Percentiles rank a stretch among this genome's conserved stretches.
phyloP scores from a whole-genome alignment of 1,140 invertebrate genomes.

The Gonioctena quinquepunctata region DNA sequence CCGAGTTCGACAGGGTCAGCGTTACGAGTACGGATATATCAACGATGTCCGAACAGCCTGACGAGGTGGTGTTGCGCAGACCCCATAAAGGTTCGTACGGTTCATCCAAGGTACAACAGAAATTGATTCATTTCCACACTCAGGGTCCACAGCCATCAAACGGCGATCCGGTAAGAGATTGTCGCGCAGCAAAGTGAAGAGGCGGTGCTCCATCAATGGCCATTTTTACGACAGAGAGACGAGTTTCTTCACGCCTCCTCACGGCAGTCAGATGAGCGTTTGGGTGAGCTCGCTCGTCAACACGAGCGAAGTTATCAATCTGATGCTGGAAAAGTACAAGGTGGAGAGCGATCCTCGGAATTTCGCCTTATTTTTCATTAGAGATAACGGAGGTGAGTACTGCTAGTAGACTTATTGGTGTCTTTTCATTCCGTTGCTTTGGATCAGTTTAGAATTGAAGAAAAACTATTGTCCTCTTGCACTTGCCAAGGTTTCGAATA shows the following conservation, averaged over 20 bases:
- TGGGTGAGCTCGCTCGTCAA: conserved; percentile 82
- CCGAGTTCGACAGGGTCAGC: conserved; percentile 48
- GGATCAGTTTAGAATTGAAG: too few species aligned
- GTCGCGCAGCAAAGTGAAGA: conserved; percentile 70
- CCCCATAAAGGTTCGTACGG: conserved; percentile 53
- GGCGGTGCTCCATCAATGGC: conserved; percentile 85
- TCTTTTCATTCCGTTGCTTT: too few species aligned
- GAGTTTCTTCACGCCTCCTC: conserved; percentile 83
- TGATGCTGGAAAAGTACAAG: conserved; percentile 86
- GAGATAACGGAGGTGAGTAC: conserved; percentile 78
- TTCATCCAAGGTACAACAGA: too few species aligned
- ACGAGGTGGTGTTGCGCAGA: conserved; percentile 50
- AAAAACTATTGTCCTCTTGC: too few species aligned
- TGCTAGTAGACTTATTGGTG: too few species aligned
- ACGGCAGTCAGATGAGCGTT: conserved; percentile 84
- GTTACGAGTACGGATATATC: conserved; percentile 45
- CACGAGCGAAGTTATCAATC: conserved; percentile 80
- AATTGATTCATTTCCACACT: conserved; percentile 50
- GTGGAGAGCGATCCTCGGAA: conserved; percentile 77
- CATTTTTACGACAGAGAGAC: conserved; percentile 89
- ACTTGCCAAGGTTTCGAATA: too few species aligned
- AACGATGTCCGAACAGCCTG: conserved; percentile 48
- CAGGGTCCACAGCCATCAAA: conserved; percentile 71
- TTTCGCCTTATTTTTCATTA: conserved; percentile 81
- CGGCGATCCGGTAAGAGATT: conserved; percentile 69